phyloP scores from a whole-genome alignment of 2,797 vertebrate genomes.

The Arctocebus calabarensis region DNA sequence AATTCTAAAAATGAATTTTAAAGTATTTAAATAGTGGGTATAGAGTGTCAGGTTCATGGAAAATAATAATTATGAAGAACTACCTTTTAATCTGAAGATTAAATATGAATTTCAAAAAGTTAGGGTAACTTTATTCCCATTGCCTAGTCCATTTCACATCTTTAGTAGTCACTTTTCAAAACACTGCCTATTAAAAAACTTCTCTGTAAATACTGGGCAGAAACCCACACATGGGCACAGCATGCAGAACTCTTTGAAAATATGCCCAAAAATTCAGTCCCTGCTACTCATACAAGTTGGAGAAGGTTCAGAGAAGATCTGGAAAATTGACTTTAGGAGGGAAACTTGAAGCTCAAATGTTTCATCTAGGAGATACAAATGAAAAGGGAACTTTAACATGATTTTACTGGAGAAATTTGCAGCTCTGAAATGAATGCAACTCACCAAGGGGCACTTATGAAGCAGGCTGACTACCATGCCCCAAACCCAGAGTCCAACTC shows the following conservation, averaged over 20 bases:
- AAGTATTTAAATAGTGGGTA: constrained; percentile 32
- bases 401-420: constrained; percentile 37
- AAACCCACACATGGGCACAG: constrained; percentile 77
- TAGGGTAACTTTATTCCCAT: constrained; percentile 68
- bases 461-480: background rate
- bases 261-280: constrained; percentile 69
- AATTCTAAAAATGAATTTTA: constrained; percentile 50
- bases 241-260: constrained; percentile 80
- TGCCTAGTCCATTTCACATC: constrained; percentile 73
- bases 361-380: constrained; percentile 34
- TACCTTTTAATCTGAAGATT: constrained; percentile 51
- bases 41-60: constrained; percentile 11
- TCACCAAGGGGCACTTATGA: background rate
- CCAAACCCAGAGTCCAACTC: background rate
- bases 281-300: constrained; percentile 76
- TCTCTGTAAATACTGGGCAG: constrained; percentile 79
- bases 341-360: constrained; percentile 62
- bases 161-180: constrained; percentile 73
- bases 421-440: background rate
- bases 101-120: constrained; percentile 56
- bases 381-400: background rate
- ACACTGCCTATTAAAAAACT: constrained; percentile 74
- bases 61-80: constrained; percentile 49
- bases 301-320: constrained; percentile 72
- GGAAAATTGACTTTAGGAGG: constrained; percentile 70